Conservation (phyloP, 2,888 invertebrate genomes). For the Pachliopta kotzebuea region DNA sequence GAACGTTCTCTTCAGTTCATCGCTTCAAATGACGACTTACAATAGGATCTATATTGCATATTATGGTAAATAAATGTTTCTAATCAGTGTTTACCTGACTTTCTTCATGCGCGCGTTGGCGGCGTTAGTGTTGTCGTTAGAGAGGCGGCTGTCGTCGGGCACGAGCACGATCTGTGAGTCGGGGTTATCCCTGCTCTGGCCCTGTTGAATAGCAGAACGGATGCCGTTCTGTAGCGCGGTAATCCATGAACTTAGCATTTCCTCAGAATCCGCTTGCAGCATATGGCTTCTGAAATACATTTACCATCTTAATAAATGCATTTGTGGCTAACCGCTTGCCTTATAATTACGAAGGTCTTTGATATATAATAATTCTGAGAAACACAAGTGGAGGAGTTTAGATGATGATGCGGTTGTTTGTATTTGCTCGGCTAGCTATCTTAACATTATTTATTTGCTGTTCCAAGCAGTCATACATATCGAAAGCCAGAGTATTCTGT, state of each 20-base stretch:
- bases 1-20: no score
- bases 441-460: no score
- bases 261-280: conserved; percentile 98
- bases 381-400: no score
- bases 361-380: no score
- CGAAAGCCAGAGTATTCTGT: no score
- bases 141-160: conserved; percentile 50
- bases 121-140: conserved; percentile 42
- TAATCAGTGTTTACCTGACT: conserved; percentile 49
- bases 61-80: no score
- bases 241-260: conserved; percentile 94
- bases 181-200: conserved; percentile 71
- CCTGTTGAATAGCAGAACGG: conserved; percentile 88
- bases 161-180: conserved; percentile 65
- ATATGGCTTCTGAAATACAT: conserved; percentile 89
- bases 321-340: not conserved
- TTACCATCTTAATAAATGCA: not conserved
- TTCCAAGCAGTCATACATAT: no score
- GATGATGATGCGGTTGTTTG: no score
- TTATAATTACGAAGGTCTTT: no score
- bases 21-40: no score
- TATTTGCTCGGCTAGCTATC: no score
- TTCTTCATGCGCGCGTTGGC: conserved; percentile 54
- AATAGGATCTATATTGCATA: no score
- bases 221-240: conserved; percentile 93